Conservation (phyloP, 1,140 invertebrate species). For the Zaprionus davidi region DNA sequence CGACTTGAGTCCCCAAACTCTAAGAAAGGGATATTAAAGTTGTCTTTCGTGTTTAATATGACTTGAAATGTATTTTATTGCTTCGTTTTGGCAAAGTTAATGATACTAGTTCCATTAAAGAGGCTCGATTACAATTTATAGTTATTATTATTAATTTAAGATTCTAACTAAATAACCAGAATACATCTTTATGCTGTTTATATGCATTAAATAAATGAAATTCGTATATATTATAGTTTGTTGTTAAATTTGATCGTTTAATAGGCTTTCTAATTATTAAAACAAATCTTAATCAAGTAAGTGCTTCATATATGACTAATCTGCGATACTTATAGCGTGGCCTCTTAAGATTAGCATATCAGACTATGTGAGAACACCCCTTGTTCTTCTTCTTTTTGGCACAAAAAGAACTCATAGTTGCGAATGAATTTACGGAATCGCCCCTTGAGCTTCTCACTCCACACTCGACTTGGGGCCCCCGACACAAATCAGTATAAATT, state of each 20-base stretch:
- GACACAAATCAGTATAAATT: slow-evolving; percentile 40
- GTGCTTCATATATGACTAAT: neutral
- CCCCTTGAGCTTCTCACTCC: neutral
- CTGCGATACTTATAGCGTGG: neutral
- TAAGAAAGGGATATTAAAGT: neutral
- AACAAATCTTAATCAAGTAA: neutral
- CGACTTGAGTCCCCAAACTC: neutral
- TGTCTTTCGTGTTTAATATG: neutral
- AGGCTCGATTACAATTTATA: neutral
- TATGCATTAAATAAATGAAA: neutral
- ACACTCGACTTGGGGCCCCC: neutral
- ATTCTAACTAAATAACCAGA: too few species aligned
- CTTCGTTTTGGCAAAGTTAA: neutral
- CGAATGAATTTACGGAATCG: neutral
- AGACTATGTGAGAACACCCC: neutral
- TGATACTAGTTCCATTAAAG: neutral
- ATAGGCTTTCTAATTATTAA: neutral
- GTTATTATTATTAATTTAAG: too few species aligned
- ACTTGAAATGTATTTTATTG: neutral
- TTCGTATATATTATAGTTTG: neutral
- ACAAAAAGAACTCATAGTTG: neutral
- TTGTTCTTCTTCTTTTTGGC: neutral
- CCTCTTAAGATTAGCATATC: neutral
- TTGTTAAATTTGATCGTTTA: neutral
- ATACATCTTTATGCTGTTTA: neutral